phyloP scores from a whole-genome alignment of 2,888 invertebrate species.

The Drosophila demipolita region DNA sequence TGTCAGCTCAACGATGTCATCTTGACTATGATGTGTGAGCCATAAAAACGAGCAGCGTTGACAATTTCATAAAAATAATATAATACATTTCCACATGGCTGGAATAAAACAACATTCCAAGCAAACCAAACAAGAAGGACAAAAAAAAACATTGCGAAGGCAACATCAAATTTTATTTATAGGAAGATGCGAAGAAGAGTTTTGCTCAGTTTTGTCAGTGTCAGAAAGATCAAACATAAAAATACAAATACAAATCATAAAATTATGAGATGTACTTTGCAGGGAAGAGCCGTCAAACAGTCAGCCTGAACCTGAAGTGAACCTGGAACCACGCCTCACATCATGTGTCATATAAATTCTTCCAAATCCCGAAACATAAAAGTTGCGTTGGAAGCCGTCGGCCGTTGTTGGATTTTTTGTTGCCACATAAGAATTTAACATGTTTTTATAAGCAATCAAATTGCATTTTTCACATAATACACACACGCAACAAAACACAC shows the following conservation, averaged over 20 bases:
- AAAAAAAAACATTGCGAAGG: slow-evolving; percentile 27
- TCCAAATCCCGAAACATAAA: slow-evolving; percentile 65
- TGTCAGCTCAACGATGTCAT: slow-evolving; percentile 49
- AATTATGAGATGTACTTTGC: slow-evolving; percentile 33
- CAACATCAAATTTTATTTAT: slow-evolving; percentile 24
- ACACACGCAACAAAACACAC: slow-evolving; percentile 13
- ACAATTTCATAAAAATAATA: slow-evolving; percentile 48
- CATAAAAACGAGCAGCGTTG: slow-evolving; percentile 53
- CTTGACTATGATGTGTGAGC: slow-evolving; percentile 32
- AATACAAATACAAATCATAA: slow-evolving; percentile 51
- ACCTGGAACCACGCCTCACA: slow-evolving; percentile 48
- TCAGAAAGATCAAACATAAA: slow-evolving; percentile 51
- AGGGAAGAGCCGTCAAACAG: neutral
- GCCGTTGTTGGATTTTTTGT: slow-evolving; percentile 39
- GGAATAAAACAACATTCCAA: slow-evolving; percentile 37
- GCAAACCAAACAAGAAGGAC: slow-evolving; percentile 15
- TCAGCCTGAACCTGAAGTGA: slow-evolving; percentile 19
- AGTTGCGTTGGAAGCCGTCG: slow-evolving; percentile 31
- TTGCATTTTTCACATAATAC: slow-evolving; percentile 83
- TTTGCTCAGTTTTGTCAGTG: slow-evolving; percentile 26
- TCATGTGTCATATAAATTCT: slow-evolving; percentile 70
- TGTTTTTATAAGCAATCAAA: slow-evolving; percentile 84
- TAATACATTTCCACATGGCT: slow-evolving; percentile 43
- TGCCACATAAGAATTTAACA: slow-evolving; percentile 73
- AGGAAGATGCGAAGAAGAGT: slow-evolving; percentile 28